Evolutionary conservation across 37 sponge, comb jelly and placozoan species (phyloP), one percentile per base, ranked within the genome.

Genomic region (Petrosia ficiformis): DNA sequence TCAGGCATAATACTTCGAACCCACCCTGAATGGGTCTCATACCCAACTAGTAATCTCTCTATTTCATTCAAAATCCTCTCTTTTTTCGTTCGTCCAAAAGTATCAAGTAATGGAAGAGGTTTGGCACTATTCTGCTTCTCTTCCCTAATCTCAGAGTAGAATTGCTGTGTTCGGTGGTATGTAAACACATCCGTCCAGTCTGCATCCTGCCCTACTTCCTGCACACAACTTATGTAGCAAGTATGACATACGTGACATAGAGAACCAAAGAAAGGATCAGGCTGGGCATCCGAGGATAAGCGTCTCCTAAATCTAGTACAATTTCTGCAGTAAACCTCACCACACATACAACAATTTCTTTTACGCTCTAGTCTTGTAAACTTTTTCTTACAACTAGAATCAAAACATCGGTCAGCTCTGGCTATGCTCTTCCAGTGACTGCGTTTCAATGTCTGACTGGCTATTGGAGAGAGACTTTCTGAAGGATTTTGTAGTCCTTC

Each of bases 261-360:
- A 39, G 37, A 65, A 3, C 85, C 90, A 14, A 77, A 41, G 28
- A 5, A 6, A 5, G 82, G 82, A 36, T 82, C 78, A 0, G 88
- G 82, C 38, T 57, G 33, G 4, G 78, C 82, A 72, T 72, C 80
- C 6, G 77, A 14, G 10, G 82, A 81, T 30, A 87, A 59, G 35
- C 48, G 70, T 48, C 82, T 39, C 16, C 67, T 38, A 28, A 42
- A 81, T 6, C 44, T 44, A 1, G 81, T 54, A 41, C 87, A 86
- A 1, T 42, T 8, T 16, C 63, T 70, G 39, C 87, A 86, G 66
- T 76, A 86, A 0, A 76, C 81, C 21, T 75, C 42, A 2, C 81
- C 81, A 65, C 87, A 86, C 87, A 86, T 76, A 26, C 70, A 37
- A 37, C 87, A 86, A 43, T 80, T 85, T 37, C 84, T 58, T 25